Evolutionary conservation across 1,140 invertebrate species (phyloP).

Genomic region (Chionoecetes opilio): DNA sequence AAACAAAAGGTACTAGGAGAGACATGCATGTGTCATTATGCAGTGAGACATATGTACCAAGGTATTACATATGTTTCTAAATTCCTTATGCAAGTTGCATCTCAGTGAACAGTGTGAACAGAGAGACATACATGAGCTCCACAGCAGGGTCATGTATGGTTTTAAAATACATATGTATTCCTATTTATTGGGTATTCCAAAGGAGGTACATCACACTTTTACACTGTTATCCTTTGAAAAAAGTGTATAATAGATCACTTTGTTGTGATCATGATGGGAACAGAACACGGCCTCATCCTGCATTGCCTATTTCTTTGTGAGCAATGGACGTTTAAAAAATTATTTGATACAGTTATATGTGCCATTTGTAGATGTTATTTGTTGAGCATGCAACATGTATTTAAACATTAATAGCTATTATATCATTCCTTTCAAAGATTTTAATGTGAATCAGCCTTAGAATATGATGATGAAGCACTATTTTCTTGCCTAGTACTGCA

Average conservation of each 20-base stretch:
- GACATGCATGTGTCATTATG: too few relatives aligned
- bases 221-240: not conserved
- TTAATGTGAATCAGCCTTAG: not conserved
- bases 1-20: too few relatives aligned
- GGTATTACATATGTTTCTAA: too few relatives aligned
- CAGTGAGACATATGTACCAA: too few relatives aligned
- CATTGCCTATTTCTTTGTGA: not conserved
- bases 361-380: not conserved
- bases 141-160: not conserved
- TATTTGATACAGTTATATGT: not conserved
- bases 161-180: not conserved
- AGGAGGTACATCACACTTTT: not conserved
- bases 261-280: not conserved
- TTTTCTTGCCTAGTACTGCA: conserved; percentile 8
- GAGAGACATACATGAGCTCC: not conserved
- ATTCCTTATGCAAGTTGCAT: not conserved
- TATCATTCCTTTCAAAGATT: not conserved
- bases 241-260: not conserved
- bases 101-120: not conserved
- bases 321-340: not conserved
- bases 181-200: not conserved
- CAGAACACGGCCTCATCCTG: not conserved
- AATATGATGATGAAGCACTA: not conserved
- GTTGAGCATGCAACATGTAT: not conserved
- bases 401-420: not conserved